Conservation (phyloP, 2,797 vertebrate species). For the Enteromius anoplus region DNA sequence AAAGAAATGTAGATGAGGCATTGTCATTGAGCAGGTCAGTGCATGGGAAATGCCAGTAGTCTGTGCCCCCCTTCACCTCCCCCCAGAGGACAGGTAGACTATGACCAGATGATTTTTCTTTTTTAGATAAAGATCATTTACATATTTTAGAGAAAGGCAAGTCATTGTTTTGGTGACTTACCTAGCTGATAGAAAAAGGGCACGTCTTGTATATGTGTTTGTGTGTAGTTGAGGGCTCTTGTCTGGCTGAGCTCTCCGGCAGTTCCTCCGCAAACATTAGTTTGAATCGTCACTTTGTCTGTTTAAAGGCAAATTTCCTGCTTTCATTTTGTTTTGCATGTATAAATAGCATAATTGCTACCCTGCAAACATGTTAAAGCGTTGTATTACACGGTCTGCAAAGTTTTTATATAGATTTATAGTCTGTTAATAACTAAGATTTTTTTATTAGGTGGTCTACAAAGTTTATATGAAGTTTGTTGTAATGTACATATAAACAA, state of each 20-base stretch:
- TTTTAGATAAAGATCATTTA: conserved; percentile 5
- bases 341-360: background rate
- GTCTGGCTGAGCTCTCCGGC: background rate
- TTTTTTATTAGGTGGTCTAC: background rate
- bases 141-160: conserved; percentile 15
- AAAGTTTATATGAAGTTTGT: conserved; percentile 19
- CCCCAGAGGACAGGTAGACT: conserved; percentile 55
- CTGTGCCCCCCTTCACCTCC: conserved; percentile 26
- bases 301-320: background rate
- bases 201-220: background rate
- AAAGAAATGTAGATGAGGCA: conserved; percentile 93
- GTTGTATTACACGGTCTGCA: background rate
- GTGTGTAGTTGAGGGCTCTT: background rate
- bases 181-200: background rate
- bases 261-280: background rate
- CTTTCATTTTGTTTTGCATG: background rate
- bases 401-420: conserved; percentile 3
- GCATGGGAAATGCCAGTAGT: conserved; percentile 79
- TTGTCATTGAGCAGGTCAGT: conserved; percentile 77
- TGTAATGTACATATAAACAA: background rate
- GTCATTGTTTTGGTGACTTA: background rate
- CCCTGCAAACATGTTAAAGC: background rate
- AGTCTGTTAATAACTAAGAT: background rate
- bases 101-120: conserved; percentile 16
- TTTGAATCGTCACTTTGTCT: background rate